These are phyloP conservation scores for Sphenopsis melanotis DNA, from an alignment of 2,797 vertebrate genomes.

Conservation along the genomic window DNA sequence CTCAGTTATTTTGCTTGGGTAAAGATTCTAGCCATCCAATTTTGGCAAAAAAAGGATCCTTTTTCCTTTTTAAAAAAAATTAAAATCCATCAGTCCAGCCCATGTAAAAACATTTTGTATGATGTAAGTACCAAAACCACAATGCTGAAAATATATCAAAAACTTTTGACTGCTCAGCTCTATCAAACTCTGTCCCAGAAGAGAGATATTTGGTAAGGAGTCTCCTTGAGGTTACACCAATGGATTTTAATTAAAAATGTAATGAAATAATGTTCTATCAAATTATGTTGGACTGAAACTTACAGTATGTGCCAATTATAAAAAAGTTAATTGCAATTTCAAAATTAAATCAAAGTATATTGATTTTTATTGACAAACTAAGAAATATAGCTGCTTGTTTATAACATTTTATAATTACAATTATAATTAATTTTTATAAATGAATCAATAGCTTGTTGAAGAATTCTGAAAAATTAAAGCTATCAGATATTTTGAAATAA, in stretches of 20 bases:
- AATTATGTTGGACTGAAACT: background rate
- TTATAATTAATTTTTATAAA: background rate
- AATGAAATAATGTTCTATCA: background rate
- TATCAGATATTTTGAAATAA: background rate
- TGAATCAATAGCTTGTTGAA: background rate
- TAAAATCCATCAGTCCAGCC: background rate
- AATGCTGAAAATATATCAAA: background rate
- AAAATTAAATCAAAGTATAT: constrained; percentile 13
- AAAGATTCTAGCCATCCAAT: background rate
- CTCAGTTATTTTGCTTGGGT: background rate
- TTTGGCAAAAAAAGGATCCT: background rate
- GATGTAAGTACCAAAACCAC: background rate
- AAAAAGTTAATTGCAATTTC: constrained; percentile 10
- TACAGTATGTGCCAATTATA: background rate
- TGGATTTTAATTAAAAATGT: background rate
- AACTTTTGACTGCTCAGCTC: background rate
- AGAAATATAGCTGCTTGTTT: background rate
- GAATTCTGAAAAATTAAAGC: background rate
- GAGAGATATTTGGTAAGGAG: background rate
- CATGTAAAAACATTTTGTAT: background rate
- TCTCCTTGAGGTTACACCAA: background rate
- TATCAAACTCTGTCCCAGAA: background rate
- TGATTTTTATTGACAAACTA: constrained; percentile 23
- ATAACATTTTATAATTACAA: background rate
- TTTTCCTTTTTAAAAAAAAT: background rate